Conservation (phyloP, 2,888 invertebrate genomes). For the Molanna angustata region DNA sequence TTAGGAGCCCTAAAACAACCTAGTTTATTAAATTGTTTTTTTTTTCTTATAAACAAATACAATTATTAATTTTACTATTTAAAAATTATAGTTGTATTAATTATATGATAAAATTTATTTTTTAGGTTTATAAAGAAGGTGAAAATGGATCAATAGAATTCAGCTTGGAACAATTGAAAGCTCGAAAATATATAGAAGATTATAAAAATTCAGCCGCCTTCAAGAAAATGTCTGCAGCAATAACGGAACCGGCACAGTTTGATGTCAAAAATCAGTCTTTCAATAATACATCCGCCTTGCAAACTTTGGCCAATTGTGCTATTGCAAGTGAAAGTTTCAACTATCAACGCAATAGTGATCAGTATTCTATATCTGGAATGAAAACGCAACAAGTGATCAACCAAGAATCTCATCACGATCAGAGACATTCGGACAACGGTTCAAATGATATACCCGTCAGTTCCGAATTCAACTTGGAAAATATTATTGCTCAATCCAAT, state of each 20-base stretch:
- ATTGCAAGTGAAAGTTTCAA: constrained; percentile 44
- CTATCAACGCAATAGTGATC: not conserved
- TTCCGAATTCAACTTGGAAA: constrained; percentile 31
- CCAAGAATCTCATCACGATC: constrained; percentile 47
- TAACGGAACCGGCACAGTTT: constrained; percentile 3
- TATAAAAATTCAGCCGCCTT: constrained; percentile 10
- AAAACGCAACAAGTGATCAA: not conserved
- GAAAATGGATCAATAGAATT: constrained; percentile 65
- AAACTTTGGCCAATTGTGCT: constrained; percentile 53
- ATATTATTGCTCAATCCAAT: constrained; percentile 30
- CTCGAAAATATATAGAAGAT: constrained; percentile 52
- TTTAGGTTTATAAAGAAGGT: constrained; percentile 50
- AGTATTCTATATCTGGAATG: not conserved
- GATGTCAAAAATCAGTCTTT: not conserved
- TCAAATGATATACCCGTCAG: constrained; percentile 33
- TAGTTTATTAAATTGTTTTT: not conserved
- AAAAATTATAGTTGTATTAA: too few species aligned
- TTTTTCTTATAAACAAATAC: not conserved
- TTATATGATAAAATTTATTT: constrained; percentile 7
- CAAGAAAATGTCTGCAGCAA: constrained; percentile 6
- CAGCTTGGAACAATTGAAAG: constrained; percentile 75
- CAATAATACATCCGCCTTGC: constrained; percentile 47
- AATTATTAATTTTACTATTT: not conserved
- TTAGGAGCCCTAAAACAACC: too few species aligned
- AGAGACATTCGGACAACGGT: constrained; percentile 47